Conservation (phyloP, 2,888 invertebrate genomes). For the Rhagonycha fulva region DNA sequence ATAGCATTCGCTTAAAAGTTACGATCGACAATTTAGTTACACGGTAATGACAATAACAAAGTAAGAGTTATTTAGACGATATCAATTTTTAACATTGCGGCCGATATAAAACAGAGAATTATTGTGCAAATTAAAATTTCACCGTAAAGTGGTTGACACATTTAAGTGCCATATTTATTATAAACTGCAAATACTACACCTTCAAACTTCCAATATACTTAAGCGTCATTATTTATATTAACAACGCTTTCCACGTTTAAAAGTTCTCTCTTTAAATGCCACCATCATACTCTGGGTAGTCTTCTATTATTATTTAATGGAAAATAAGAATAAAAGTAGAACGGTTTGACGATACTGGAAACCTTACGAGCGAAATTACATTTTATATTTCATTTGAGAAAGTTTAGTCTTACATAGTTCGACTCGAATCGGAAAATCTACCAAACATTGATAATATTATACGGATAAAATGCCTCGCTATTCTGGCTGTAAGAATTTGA, state of each 20-base stretch:
- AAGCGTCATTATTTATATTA: neutral
- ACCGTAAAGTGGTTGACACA: slow-evolving; percentile 34
- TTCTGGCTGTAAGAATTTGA: neutral
- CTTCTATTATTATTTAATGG: neutral
- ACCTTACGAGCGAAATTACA: neutral
- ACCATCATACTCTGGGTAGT: neutral
- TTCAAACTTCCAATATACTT: neutral
- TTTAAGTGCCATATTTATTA: slow-evolving; percentile 35
- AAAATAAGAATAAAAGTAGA: neutral
- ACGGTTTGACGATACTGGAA: neutral
- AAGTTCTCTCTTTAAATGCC: neutral
- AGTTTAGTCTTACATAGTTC: neutral
- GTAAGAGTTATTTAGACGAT: slow-evolving; percentile 10
- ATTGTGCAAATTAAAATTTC: slow-evolving; percentile 32
- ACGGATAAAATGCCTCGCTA: neutral
- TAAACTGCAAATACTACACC: neutral
- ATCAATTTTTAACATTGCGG: slow-evolving; percentile 10
- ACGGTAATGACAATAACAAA: neutral
- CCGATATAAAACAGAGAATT: slow-evolving; percentile 29
- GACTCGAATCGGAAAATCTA: neutral
- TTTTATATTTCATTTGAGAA: neutral
- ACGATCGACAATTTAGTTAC: neutral
- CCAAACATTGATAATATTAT: neutral
- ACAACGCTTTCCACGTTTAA: neutral
- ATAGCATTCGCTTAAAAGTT: neutral